These are phyloP conservation scores for Thamnophis sirtalis DNA, from an alignment of 2,113 vertebrate species.

Conservation along the genomic window DNA sequence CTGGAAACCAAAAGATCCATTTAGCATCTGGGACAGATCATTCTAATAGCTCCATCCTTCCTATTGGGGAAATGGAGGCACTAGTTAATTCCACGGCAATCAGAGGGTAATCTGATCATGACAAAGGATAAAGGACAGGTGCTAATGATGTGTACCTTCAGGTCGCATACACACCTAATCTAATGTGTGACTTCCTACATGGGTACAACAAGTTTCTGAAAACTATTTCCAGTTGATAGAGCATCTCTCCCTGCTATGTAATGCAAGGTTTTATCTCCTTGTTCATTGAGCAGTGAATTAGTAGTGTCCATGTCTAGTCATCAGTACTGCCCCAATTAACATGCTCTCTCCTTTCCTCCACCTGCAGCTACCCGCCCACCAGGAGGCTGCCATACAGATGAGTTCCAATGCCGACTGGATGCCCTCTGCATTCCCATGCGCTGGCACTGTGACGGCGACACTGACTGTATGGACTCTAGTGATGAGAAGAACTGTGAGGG, in stretches of 20 bases:
- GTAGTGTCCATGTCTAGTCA: neutral
- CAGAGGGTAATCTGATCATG: neutral
- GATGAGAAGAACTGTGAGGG: slow-evolving; percentile 94
- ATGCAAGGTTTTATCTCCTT: neutral
- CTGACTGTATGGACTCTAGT: slow-evolving; percentile 93
- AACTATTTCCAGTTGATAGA: neutral
- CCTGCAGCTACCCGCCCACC: slow-evolving; percentile 87
- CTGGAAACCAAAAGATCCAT: neutral
- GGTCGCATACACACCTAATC: neutral
- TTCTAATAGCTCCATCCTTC: neutral
- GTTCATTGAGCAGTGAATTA: neutral
- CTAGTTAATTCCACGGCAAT: neutral
- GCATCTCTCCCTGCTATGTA: neutral
- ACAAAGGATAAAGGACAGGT: neutral
- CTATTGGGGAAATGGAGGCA: neutral
- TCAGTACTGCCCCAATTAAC: neutral
- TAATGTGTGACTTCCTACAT: neutral
- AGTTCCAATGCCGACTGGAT: slow-evolving; percentile 94
- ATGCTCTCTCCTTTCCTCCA: rapidly evolving
- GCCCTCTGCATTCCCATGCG: slow-evolving; percentile 92
- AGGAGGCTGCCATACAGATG: slow-evolving; percentile 88
- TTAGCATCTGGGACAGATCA: neutral
- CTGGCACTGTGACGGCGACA: slow-evolving; percentile 93
- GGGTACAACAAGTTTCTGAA: neutral
- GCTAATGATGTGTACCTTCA: neutral